Evolutionary conservation across 2,888 invertebrate genomes (phyloP).

Genomic region (Phlogophora meticulosa): DNA sequence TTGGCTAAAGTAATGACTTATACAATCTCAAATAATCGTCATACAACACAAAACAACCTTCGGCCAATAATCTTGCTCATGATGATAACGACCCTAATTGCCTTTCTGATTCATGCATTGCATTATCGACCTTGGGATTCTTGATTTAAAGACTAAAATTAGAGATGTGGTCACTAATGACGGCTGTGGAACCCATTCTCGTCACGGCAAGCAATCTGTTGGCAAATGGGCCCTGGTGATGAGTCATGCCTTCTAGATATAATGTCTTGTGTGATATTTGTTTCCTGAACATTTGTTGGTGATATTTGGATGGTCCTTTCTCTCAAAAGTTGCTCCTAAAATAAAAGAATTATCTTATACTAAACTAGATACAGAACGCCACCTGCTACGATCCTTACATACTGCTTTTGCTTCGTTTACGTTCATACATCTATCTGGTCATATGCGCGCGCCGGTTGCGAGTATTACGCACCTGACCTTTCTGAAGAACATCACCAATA

Average conservation of each 20-base stretch:
- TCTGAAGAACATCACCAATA: no score
- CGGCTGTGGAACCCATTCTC: slow-evolving; percentile 64
- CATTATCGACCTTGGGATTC: slow-evolving; percentile 47
- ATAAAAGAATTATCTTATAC: no score
- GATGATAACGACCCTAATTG: slow-evolving; percentile 66
- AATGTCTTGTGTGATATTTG: slow-evolving; percentile 19
- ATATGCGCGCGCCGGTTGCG: no score
- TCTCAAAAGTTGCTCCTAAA: no score
- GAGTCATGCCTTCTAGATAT: slow-evolving; percentile 63
- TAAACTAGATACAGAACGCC: no score
- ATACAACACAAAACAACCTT: slow-evolving; percentile 48
- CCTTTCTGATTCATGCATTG: slow-evolving; percentile 36
- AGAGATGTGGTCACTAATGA: slow-evolving; percentile 61
- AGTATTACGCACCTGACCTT: no score
- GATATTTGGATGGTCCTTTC: no score
- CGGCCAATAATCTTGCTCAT: slow-evolving; percentile 62
- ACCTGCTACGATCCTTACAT: no score
- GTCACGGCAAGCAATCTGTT: slow-evolving; percentile 64
- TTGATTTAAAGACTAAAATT: slow-evolving; percentile 51
- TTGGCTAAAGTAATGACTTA: slow-evolving; percentile 31
- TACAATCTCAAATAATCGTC: slow-evolving; percentile 48
- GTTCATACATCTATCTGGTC: no score
- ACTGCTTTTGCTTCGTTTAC: no score
- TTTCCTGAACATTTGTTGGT: slow-evolving; percentile 2
- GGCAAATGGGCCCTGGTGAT: slow-evolving; percentile 61